These are phyloP conservation scores for Xestia sexstrigata DNA, from an alignment of 2,888 invertebrate species.

Conservation along the genomic window DNA sequence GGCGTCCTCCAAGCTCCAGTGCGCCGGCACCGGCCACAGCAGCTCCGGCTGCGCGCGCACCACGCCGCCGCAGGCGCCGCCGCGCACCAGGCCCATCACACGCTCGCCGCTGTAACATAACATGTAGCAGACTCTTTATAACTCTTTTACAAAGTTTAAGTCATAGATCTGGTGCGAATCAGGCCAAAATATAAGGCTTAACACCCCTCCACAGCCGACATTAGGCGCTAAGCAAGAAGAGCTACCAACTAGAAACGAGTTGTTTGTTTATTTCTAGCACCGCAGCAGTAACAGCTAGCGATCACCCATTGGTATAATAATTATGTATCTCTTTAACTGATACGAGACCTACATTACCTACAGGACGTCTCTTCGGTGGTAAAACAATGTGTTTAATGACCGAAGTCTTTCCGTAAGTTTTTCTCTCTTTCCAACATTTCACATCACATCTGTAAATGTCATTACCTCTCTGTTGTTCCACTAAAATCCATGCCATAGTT, in stretches of 20 bases:
- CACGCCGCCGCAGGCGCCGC: slow-evolving; percentile 89
- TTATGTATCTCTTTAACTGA: neutral
- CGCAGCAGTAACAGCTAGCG: no score
- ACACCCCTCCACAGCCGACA: no score
- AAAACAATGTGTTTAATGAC: no score
- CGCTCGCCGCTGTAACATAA: slow-evolving; percentile 80
- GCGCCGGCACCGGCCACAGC: slow-evolving; percentile 92
- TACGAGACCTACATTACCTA: neutral
- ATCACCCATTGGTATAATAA: no score
- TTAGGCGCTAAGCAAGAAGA: no score
- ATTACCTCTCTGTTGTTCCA: slow-evolving; percentile 77
- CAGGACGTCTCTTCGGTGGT: no score
- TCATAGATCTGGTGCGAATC: neutral
- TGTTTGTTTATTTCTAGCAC: no score
- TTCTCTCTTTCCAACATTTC: neutral
- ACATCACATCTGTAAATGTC: neutral
- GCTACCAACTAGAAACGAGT: no score
- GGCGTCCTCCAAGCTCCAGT: slow-evolving; percentile 93
- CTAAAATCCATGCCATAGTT: slow-evolving; percentile 81
- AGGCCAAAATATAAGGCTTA: neutral
- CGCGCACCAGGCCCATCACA: slow-evolving; percentile 77
- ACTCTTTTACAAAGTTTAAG: no score
- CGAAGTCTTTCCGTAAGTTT: neutral
- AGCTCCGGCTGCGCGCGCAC: slow-evolving; percentile 87
- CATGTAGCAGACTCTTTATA: neutral